Evolutionary conservation across 2,113 vertebrate species (phyloP).

Genomic region (Plotosus lineatus): DNA sequence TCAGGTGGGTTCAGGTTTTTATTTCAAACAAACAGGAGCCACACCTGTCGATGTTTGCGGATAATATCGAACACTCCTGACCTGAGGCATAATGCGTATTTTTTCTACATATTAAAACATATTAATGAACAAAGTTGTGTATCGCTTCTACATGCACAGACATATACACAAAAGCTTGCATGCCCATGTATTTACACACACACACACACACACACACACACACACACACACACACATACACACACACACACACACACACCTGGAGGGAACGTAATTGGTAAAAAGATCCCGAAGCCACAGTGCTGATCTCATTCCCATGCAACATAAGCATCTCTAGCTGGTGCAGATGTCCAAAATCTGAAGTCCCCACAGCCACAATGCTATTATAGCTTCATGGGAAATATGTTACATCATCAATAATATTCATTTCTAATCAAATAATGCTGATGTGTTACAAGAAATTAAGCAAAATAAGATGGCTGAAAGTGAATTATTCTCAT

Average conservation of each 20-base stretch:
- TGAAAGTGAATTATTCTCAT: neutral
- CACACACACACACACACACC: slow-evolving; percentile 56
- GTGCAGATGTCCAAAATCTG: slow-evolving; percentile 69
- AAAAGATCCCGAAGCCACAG: slow-evolving; percentile 69
- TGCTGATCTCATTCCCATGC: slow-evolving; percentile 75
- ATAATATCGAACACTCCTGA: neutral
- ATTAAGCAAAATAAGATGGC: neutral
- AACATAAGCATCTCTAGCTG: slow-evolving; percentile 79
- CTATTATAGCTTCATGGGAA: slow-evolving; percentile 72
- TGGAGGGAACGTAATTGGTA: slow-evolving; percentile 73
- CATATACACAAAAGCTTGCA: neutral
- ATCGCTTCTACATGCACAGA: slow-evolving; percentile 13
- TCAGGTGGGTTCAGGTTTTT: neutral
- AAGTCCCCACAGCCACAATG: slow-evolving; percentile 68
- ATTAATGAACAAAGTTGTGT: neutral
- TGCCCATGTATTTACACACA: neutral
- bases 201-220: slow-evolving; percentile 51
- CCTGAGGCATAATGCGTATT: neutral
- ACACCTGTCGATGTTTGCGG: neutral
- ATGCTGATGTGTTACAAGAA: neutral
- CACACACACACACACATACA: neutral
- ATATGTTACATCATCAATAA: slow-evolving; percentile 19
- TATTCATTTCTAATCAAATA: slow-evolving; percentile 17
- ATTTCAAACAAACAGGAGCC: neutral
- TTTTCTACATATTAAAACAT: neutral